Evolutionary conservation across 1,140 invertebrate species (phyloP), one percentile per base, ranked within the genome.

Genomic region (Carposina sasakii): DNA sequence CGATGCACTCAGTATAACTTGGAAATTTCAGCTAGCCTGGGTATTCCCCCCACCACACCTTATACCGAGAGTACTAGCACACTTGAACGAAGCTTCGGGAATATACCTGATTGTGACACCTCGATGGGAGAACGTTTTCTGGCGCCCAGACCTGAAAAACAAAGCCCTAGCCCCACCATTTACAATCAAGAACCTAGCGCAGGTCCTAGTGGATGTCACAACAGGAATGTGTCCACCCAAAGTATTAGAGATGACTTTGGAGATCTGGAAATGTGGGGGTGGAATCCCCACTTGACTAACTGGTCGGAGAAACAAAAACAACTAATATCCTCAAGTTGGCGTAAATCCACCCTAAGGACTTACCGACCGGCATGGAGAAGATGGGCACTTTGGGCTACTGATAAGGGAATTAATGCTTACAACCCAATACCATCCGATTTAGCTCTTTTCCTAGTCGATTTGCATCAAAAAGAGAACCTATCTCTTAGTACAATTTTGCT

Each of bases 1-100:
- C 24, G 52, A 66, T 36, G 64, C 63, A 2, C 63, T 67, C 54
- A 54, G 52, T 44, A 51, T 17, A 21, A n/a, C n/a, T n/a, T 71
- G 67, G 64, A 31, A 51, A 16, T 67, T 30, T 54, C 24, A 20
- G 2, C 62, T 70, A 31, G 61, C 48, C 0, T 67, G 64, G 55
- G 39, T 65, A 20, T 70, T 70, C 16, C 63, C 67, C 4, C 61
- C 62, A 20, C 66, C 63, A 20, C 52, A 26, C 28, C 48, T 68
- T 3, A 58, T 68, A 1, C 60, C 59, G 2, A 50, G 50, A 37
- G 48, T 63, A 0, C 28, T 68, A 17, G 17, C 28, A 1, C 62
- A 65, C 22, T 52, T 68, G 16, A 68, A 68, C 51, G 31, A 19
- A 23, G 37, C 55, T 21, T 15, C 21, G n/a, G 63, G 59, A 1